phyloP scores from a whole-genome alignment of 2,888 invertebrate species.

The Zaprionus obscuricornis region DNA sequence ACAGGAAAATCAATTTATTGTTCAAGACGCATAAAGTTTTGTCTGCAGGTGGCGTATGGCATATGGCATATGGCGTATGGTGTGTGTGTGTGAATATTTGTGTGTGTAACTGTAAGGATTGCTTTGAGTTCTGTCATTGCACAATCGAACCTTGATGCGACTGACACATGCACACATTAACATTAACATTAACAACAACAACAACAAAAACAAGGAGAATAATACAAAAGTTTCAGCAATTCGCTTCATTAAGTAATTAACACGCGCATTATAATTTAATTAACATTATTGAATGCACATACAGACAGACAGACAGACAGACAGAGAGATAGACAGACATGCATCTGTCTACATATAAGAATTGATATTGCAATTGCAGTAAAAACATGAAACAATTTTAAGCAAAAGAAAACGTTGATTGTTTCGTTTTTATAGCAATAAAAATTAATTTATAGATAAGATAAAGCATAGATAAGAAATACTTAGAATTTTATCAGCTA shows the following conservation, averaged over 20 bases:
- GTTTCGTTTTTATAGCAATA: too few relatives aligned
- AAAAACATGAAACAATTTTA: too few relatives aligned
- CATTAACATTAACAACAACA: not conserved
- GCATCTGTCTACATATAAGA: too few relatives aligned
- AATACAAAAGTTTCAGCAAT: slow-evolving; percentile 45
- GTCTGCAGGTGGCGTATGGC: too few relatives aligned
- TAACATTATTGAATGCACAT: slow-evolving; percentile 49
- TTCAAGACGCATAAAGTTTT: not conserved
- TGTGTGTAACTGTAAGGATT: slow-evolving; percentile 15
- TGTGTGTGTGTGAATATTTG: not conserved
- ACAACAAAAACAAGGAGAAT: slow-evolving; percentile 18
- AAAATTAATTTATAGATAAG: too few relatives aligned
- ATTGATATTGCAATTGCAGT: too few relatives aligned
- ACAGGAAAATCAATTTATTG: not conserved
- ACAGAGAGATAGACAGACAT: not conserved
- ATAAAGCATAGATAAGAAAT: too few relatives aligned
- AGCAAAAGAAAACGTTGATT: too few relatives aligned
- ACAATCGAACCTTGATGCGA: slow-evolving; percentile 46
- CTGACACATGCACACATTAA: slow-evolving; percentile 50
- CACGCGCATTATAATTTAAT: slow-evolving; percentile 59
- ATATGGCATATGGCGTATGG: too few relatives aligned
- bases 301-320: not conserved
- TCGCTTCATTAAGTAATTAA: slow-evolving; percentile 72
- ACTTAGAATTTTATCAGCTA: too few relatives aligned
- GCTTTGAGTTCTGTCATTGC: slow-evolving; percentile 41